Conservation (phyloP, 2,888 invertebrate genomes). For the Leptinotarsa haldemani region DNA sequence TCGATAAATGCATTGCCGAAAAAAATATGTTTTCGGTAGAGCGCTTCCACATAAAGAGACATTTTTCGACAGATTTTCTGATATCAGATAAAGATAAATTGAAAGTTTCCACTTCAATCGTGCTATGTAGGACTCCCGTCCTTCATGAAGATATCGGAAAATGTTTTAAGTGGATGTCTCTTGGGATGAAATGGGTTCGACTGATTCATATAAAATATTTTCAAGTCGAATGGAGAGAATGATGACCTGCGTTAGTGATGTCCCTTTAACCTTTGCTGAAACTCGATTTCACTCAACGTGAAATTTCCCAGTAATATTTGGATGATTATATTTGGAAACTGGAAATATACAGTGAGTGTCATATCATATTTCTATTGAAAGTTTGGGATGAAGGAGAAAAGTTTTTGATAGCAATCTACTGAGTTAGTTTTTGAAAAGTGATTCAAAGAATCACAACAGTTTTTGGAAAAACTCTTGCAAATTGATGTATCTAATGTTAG, state of each 20-base stretch:
- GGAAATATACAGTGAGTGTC: no score
- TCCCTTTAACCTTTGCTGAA: neutral
- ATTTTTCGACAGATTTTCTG: neutral
- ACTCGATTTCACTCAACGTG: neutral
- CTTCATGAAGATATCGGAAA: neutral
- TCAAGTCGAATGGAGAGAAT: neutral
- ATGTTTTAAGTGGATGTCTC: conserved; percentile 1
- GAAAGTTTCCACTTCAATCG: conserved; percentile 6
- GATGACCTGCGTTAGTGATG: neutral
- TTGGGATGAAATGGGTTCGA: neutral
- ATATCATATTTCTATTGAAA: no score
- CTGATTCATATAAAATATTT: neutral
- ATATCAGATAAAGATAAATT: conserved; percentile 10
- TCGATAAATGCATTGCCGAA: neutral
- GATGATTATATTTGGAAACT: no score
- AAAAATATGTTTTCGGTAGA: neutral
- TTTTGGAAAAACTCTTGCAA: no score
- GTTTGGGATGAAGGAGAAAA: no score
- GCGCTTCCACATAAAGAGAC: neutral
- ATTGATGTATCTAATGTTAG: no score
- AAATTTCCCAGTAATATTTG: neutral
- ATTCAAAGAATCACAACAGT: no score
- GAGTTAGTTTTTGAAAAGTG: no score
- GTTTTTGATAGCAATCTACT: no score
- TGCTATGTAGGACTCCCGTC: neutral